Conservation (phyloP, 2,113 vertebrate genomes). For the Neodon shergylaensis region DNA sequence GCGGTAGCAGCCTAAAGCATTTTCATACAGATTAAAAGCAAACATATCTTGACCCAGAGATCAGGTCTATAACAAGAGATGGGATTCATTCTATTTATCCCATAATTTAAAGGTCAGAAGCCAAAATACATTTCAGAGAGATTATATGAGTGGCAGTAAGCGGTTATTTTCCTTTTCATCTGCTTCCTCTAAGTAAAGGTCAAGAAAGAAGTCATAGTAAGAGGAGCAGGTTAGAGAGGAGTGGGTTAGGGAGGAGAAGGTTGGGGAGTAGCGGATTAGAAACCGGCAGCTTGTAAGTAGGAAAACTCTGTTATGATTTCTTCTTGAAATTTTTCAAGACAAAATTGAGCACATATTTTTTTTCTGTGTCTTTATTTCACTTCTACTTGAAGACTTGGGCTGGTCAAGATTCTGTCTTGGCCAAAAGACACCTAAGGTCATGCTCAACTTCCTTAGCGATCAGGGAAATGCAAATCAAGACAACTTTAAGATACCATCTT, state of each 20-base stretch:
- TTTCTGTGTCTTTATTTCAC: slow-evolving; percentile 41
- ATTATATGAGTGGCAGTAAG: slow-evolving; percentile 37
- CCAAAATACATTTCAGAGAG: slow-evolving; percentile 68
- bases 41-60: slow-evolving; percentile 62
- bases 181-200: slow-evolving; percentile 59
- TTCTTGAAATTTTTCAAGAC: slow-evolving; percentile 23
- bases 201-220: slow-evolving; percentile 52
- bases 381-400: not conserved
- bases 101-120: slow-evolving; percentile 73
- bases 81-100: slow-evolving; percentile 67
- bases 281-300: not conserved
- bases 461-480: too few relatives aligned
- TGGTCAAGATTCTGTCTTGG: not conserved
- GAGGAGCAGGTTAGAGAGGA: not conserved
- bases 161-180: slow-evolving; percentile 61
- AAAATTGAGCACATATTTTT: not conserved
- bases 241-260: not conserved
- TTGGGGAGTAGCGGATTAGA: not conserved
- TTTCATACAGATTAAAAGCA: slow-evolving; percentile 76
- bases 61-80: slow-evolving; percentile 45
- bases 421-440: too few relatives aligned
- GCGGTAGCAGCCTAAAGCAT: slow-evolving; percentile 22
- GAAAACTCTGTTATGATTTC: not conserved
- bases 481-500: too few relatives aligned
- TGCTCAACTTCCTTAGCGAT: too few relatives aligned